A percentile compares a stretch with the other conserved stretches of the same genome.
Conservation (phyloP, 2,113 vertebrate genomes). For the Prietella phreatophila region DNA sequence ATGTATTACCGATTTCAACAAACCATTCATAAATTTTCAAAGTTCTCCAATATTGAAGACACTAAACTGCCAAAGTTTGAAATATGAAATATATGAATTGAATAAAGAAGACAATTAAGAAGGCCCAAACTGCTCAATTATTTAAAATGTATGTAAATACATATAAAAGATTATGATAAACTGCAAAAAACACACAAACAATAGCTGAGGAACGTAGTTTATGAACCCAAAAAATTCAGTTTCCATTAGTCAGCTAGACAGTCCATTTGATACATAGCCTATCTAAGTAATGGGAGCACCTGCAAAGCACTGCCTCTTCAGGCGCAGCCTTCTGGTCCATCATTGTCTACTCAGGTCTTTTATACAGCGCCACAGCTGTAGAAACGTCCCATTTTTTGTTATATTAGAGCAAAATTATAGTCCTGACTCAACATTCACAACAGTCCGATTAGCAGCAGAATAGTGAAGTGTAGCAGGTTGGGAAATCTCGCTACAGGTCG, state of each 20-base stretch:
- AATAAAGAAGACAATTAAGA: not conserved
- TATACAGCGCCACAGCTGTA: not conserved
- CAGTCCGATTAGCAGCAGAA: not conserved
- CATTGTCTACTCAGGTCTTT: not conserved
- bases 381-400: not conserved
- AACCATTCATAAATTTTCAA: not conserved
- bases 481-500: not conserved
- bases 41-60: not conserved
- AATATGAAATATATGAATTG: not conserved
- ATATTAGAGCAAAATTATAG: not conserved
- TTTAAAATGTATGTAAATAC: not conserved
- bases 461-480: not conserved
- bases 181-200: not conserved
- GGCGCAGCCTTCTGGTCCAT: not conserved
- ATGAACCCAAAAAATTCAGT: not conserved
- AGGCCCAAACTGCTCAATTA: too few relatives aligned
- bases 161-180: not conserved
- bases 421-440: not conserved
- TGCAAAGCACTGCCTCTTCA: not conserved
- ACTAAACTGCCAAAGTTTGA: not conserved
- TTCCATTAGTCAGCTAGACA: not conserved
- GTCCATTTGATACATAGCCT: not conserved
- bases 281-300: not conserved
- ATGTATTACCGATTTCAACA: too few relatives aligned
- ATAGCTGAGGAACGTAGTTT: not conserved